Base-by-base conservation (phyloP, 2,113 vertebrate species). In the Cephalophus harveyi region DNA sequence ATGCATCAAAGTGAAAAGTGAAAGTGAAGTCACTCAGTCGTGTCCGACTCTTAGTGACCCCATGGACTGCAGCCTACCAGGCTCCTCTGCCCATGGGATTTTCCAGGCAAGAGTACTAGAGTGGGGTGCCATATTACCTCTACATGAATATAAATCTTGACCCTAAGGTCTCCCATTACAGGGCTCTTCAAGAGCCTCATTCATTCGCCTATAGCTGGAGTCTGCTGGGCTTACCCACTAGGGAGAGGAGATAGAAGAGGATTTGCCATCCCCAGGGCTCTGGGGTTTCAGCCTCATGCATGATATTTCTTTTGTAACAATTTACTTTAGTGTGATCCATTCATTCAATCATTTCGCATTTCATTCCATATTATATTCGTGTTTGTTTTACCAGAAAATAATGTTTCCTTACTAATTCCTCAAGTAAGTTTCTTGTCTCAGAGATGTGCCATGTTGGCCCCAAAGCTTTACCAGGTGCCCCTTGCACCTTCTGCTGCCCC, bases 161-260 rank as follows among this genome's bases (percentile, higher is more conserved):
- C 36, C n/a, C 5, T 36, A 48, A 50, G 19, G 13, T 55, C 19
- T 84, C 43, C 28, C 15, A 10, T 15, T 62, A 14, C 2, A 15
- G 43, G 21, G 33, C 11, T 28, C 16, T n/a, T 62, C 59, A 8
- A 40, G 3, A 52, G 15, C 25, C 25, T 85, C 12, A 17, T n/a
- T 14, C 10, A 9, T 15, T 28, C 12, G 3, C 8, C 21, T 59
- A 28, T 7, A 12, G 62, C 59, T 11, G 3, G 21, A 30, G 4
- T 3, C 33, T 62, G 9, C 2, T 0, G 3, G 27, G 28, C 23
- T 64, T 43, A 13, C 28, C 67, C 13, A 0, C 21, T 17, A 16
- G 23, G 27, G 16, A 82, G 27, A 46, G 25, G 62, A 30, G 21
- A 62, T 13, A 52, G 33, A 43, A 83, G 9, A n/a, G 30, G 36